These are phyloP conservation scores for Caenorhabditis sp. DNA, from an alignment of 2,888 invertebrate genomes.

Conservation along the genomic window DNA sequence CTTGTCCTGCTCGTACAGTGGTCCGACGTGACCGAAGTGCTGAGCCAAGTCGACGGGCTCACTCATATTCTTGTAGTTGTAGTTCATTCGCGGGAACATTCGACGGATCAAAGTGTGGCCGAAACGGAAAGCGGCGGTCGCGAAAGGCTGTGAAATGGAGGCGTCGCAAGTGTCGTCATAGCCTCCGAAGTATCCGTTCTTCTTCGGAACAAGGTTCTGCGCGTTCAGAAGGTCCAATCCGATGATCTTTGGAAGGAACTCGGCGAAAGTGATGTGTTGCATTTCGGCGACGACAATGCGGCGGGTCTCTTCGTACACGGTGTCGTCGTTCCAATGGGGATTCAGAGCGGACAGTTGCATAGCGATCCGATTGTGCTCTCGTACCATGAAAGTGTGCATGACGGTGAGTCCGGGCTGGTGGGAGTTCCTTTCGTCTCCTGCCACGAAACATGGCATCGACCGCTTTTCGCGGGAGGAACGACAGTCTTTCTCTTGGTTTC, in stretches of 20 bases:
- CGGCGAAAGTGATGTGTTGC: slow-evolving; percentile 81
- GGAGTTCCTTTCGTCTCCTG: slow-evolving; percentile 75
- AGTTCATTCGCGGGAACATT: slow-evolving; percentile 84
- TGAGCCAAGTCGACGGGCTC: slow-evolving; percentile 76
- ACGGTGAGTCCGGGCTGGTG: slow-evolving; percentile 78
- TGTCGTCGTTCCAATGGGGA: slow-evolving; percentile 80
- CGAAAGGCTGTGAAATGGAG: slow-evolving; percentile 89
- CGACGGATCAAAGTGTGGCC: slow-evolving; percentile 86
- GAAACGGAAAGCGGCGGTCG: slow-evolving; percentile 85
- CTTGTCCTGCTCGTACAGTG: slow-evolving; percentile 72
- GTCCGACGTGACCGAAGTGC: slow-evolving; percentile 77
- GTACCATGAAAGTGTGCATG: slow-evolving; percentile 78
- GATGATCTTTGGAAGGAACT: slow-evolving; percentile 88
- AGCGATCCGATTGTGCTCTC: slow-evolving; percentile 79
- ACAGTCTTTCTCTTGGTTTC: slow-evolving; percentile 78
- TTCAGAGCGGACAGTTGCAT: slow-evolving; percentile 73
- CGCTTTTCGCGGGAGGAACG: slow-evolving; percentile 69
- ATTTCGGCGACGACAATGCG: slow-evolving; percentile 81
- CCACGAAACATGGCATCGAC: slow-evolving; percentile 76
- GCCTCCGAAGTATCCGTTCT: slow-evolving; percentile 80
- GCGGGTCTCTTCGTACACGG: slow-evolving; percentile 80
- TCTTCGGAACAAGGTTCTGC: slow-evolving; percentile 86
- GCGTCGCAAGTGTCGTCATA: slow-evolving; percentile 86
- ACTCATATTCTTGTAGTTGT: slow-evolving; percentile 72
- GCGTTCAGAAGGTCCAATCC: slow-evolving; percentile 83